Conservation (phyloP, 1,140 invertebrate genomes). For the Penaeus indicus region DNA sequence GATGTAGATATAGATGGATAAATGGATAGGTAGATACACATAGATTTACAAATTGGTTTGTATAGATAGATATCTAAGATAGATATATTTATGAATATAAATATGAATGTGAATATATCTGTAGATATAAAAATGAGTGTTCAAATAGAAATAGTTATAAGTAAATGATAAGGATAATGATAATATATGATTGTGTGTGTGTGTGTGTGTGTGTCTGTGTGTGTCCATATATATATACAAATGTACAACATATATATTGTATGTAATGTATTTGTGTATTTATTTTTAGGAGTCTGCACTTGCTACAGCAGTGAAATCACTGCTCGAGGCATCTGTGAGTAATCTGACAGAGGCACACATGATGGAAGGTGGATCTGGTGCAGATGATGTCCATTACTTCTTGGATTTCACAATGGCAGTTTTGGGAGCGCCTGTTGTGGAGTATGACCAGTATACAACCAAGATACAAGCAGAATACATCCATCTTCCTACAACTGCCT, state of each 20-base stretch:
- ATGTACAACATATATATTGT: background rate
- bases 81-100: too few species aligned
- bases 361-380: slow-evolving; percentile 38
- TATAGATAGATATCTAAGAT: too few species aligned
- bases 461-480: slow-evolving; percentile 59
- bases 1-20: too few species aligned
- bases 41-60: too few species aligned
- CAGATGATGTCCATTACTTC: slow-evolving; percentile 50
- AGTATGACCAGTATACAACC: slow-evolving; percentile 55
- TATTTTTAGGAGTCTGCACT: slow-evolving; percentile 36
- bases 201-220: too few species aligned
- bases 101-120: too few species aligned
- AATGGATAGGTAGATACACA: too few species aligned
- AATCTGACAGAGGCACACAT: slow-evolving; percentile 57
- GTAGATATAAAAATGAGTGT: too few species aligned
- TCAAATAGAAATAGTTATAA: too few species aligned
- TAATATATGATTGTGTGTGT: too few species aligned
- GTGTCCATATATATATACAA: too few species aligned
- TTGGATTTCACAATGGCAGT: slow-evolving; percentile 54
- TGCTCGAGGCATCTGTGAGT: slow-evolving; percentile 48
- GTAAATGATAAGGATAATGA: too few species aligned
- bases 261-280: background rate
- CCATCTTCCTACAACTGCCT: slow-evolving; percentile 50
- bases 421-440: slow-evolving; percentile 28
- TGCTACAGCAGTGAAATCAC: slow-evolving; percentile 33